Base-by-base conservation (phyloP, 2,113 vertebrate species). In the Nerophis lumbriciformis region DNA sequence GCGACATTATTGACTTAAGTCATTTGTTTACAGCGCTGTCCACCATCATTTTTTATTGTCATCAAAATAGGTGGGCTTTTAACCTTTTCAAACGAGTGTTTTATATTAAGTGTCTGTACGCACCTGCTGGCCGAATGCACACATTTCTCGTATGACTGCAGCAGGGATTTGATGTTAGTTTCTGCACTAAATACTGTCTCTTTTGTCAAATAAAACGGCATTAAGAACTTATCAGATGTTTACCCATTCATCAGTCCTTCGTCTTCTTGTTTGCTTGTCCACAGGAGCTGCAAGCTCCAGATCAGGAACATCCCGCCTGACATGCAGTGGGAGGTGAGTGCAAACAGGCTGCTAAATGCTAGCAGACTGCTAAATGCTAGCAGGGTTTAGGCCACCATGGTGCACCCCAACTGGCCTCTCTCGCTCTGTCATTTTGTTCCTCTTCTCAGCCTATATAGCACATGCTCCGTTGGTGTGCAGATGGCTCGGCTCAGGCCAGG, bases 261-360 rank as follows among this genome's bases (percentile, higher is more conserved):
- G 49, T 59, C 50, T 37, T 50, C 36, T 63, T 21, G 65, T 62
- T 74, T 59, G 28, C 63, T 69, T 78, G 63, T 78, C 66, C 77
- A 44, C 88, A 96, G 94, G 90, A 95, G 93, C 92, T 94, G 94
- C 85, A 95, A 94, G 79, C 90, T 96, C 87, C 94, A 95, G 91
- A 93, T 96, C 87, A 90, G 94, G 89, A 96, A 96, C 85, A 96
- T 96, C 86, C 94, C 94, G 53, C 94, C 94, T 88, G 94, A 95
- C 79, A 92, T 95, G 91, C 94, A 95, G 83, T 96, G 94, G 94
- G 94, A 96, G 93, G 94, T 95, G 91, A 90, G 94, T 89, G 72
- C 75, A 81, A 75, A 79, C 75, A 61, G 73, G 73, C 73, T 74
- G 71, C 74, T 80, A 73, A 81, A 71, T 36, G 69, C 73, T 84